These are phyloP conservation scores for Oscheius sp. DNA, from an alignment of 2,888 invertebrate genomes.

Conservation along the genomic window DNA sequence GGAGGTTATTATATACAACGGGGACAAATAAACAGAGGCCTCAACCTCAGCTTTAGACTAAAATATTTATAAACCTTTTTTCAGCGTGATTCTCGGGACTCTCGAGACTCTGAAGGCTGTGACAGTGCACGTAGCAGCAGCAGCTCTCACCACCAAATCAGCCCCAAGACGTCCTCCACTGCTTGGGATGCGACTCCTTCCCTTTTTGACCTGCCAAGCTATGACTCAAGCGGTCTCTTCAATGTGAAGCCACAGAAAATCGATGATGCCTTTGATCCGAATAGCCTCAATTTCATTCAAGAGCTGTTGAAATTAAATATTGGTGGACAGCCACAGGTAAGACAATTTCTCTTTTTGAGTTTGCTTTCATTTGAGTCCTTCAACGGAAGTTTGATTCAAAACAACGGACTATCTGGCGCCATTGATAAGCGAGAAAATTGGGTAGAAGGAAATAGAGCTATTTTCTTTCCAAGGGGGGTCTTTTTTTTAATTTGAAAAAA, in stretches of 20 bases:
- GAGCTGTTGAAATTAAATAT: conserved; percentile 50
- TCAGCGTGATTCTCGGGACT: conserved; percentile 21
- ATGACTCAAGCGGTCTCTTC: conserved; percentile 29
- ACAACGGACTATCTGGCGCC: conserved; percentile 12
- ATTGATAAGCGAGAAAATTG: background rate
- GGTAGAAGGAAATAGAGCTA: background rate
- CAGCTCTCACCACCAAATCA: conserved; percentile 46
- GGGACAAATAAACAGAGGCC: no score
- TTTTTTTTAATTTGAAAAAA: background rate
- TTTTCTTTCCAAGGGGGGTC: no score
- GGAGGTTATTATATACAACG: no score
- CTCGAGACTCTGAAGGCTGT: conserved; percentile 39
- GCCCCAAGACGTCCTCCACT: conserved; percentile 33
- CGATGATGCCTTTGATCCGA: conserved; percentile 1
- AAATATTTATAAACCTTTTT: no score
- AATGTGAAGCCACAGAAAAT: conserved; percentile 30
- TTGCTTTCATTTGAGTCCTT: background rate
- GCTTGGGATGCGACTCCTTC: conserved; percentile 38
- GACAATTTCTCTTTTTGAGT: no score
- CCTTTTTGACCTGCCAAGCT: conserved; percentile 27
- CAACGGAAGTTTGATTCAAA: background rate
- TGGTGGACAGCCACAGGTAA: conserved; percentile 24
- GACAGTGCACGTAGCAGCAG: conserved; percentile 47
- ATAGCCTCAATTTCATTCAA: conserved; percentile 43
- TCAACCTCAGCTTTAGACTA: no score